These are phyloP conservation scores for Papilio protenor DNA, from an alignment of 2,888 invertebrate species.

Conservation along the genomic window DNA sequence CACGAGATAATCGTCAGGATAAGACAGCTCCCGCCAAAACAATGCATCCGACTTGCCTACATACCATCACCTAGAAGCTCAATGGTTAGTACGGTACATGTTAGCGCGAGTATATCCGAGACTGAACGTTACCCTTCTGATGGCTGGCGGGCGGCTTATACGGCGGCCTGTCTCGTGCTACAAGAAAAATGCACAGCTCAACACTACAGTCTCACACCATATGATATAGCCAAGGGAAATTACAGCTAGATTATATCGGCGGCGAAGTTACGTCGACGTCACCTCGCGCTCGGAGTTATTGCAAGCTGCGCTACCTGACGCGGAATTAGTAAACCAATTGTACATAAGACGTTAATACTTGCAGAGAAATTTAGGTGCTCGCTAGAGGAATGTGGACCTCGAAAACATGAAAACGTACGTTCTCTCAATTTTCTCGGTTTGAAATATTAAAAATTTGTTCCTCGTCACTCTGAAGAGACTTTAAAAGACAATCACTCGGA, in stretches of 20 bases:
- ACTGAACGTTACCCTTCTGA: conserved; percentile 80
- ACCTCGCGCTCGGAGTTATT: conserved; percentile 49
- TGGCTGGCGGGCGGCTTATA: conserved; percentile 78
- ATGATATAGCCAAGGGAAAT: conserved; percentile 53
- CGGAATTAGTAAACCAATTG: conserved; percentile 41
- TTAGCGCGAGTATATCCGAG: conserved; percentile 66
- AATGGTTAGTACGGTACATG: conserved; percentile 71
- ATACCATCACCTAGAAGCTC: conserved; percentile 74
- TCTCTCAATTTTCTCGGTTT: conserved; percentile 37
- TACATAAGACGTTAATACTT: conserved; percentile 42
- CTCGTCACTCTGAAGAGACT: conserved; percentile 28
- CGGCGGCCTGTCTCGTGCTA: conserved; percentile 74
- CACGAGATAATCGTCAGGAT: conserved; percentile 47
- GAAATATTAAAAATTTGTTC: not conserved
- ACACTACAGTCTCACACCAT: conserved; percentile 72
- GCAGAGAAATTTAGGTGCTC: conserved; percentile 42
- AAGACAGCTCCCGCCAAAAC: conserved; percentile 72
- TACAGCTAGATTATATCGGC: conserved; percentile 48
- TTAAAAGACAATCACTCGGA: conserved; percentile 27
- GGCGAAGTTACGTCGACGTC: conserved; percentile 45
- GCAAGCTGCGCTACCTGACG: conserved; percentile 45
- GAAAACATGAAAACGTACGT: conserved; percentile 39
- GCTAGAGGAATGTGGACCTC: conserved; percentile 33
- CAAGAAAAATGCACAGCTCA: conserved; percentile 81
- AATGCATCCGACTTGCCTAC: conserved; percentile 66